A percentile compares a stretch with the other conserved stretches of the same genome.
Conservation (phyloP, 2,113 vertebrate genomes). For the Gavialis gangeticus region DNA sequence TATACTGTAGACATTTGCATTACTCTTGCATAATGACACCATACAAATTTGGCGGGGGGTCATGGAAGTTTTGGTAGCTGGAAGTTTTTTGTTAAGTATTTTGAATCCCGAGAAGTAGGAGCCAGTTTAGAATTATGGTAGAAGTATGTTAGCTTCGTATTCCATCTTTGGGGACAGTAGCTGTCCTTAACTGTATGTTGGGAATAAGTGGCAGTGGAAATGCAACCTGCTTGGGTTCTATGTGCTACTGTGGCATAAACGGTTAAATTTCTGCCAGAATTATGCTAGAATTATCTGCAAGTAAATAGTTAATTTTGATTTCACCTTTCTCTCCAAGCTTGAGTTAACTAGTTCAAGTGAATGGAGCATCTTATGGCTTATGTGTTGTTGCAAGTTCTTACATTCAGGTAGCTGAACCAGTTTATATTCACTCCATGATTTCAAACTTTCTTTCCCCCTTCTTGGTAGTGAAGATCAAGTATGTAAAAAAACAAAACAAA, state of each 20-base stretch:
- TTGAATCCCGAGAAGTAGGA: too few species aligned
- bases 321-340: not conserved
- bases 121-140: too few species aligned
- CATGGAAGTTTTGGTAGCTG: too few species aligned
- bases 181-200: not conserved
- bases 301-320: not conserved
- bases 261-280: not conserved
- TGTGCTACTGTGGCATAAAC: not conserved
- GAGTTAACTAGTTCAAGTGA: not conserved
- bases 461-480: too few species aligned
- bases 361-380: not conserved
- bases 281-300: not conserved
- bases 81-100: too few species aligned
- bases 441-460: not conserved
- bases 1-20: too few species aligned
- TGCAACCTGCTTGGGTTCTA: not conserved
- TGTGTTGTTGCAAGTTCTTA: not conserved
- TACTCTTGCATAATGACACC: too few species aligned
- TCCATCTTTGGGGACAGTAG: not conserved
- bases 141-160: too few species aligned
- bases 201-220: too few species aligned
- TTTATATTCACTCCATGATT: not conserved
- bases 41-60: too few species aligned
- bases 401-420: not conserved
- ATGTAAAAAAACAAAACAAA: too few species aligned